These are phyloP conservation scores for Oxyteleia sp. DNA, from an alignment of 2,888 invertebrate species.

Conservation along the genomic window DNA sequence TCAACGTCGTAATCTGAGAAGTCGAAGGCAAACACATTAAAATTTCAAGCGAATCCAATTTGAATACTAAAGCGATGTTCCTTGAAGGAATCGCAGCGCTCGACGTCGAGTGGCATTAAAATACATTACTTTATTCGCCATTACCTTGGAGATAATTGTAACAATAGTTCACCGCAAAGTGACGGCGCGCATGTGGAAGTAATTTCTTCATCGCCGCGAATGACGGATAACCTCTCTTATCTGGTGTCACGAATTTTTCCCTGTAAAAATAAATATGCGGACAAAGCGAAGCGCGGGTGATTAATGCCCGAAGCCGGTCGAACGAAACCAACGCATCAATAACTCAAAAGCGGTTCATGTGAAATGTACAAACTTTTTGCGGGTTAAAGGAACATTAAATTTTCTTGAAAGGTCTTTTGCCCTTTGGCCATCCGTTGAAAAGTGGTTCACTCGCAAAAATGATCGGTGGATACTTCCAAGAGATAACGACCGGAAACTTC, in stretches of 20 bases:
- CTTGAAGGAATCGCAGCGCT: constrained; percentile 27
- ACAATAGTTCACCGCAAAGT: constrained; percentile 20
- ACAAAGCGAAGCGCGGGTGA: background rate
- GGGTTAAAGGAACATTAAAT: constrained; percentile 15
- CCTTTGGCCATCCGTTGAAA: constrained; percentile 25
- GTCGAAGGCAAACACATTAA: constrained; percentile 53
- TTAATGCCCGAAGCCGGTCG: constrained; percentile 12
- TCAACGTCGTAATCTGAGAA: constrained; percentile 42
- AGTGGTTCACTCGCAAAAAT: constrained; percentile 34
- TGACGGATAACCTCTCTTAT: background rate
- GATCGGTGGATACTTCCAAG: constrained; percentile 32
- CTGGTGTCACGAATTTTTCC: constrained; percentile 6
- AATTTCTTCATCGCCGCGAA: constrained; percentile 7
- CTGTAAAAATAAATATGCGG: constrained; percentile 12
- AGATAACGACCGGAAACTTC: constrained; percentile 41
- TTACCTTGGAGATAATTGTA: constrained; percentile 43
- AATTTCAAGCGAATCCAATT: constrained; percentile 56
- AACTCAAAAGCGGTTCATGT: constrained; percentile 4
- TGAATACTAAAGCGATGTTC: constrained; percentile 44
- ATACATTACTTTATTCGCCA: constrained; percentile 44
- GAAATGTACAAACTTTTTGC: constrained; percentile 10
- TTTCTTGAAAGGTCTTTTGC: constrained; percentile 13
- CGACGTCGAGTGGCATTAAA: constrained; percentile 24
- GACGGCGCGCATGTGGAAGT: background rate
- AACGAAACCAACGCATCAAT: constrained; percentile 17